Evolutionary conservation across 1,140 invertebrate genomes (phyloP).

Genomic region (Danaus melanippus): DNA sequence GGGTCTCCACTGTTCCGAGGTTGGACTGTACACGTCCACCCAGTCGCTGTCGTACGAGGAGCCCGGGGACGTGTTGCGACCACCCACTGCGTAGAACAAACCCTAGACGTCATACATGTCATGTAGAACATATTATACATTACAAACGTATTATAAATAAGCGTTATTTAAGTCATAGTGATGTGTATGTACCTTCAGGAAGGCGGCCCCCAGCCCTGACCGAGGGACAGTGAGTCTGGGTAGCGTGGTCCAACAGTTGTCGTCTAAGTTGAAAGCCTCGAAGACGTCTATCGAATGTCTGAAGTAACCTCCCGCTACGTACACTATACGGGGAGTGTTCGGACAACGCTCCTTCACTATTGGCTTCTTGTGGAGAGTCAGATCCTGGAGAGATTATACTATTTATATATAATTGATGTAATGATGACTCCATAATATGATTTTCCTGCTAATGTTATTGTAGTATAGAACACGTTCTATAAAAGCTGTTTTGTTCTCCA

Average conservation of each 20-base stretch:
- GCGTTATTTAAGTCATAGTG: slow-evolving; percentile 9
- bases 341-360: slow-evolving; percentile 86
- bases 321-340: slow-evolving; percentile 90
- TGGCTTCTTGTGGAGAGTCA: slow-evolving; percentile 87
- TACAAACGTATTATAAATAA: neutral
- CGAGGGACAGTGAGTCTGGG: slow-evolving; percentile 85
- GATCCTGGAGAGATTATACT: slow-evolving; percentile 68
- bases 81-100: slow-evolving; percentile 91
- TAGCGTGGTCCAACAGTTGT: slow-evolving; percentile 86
- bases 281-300: slow-evolving; percentile 88
- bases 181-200: slow-evolving; percentile 76
- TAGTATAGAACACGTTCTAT: too few relatives aligned
- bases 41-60: slow-evolving; percentile 86
- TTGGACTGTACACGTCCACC: slow-evolving; percentile 86
- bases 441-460: too few relatives aligned
- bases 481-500: too few relatives aligned
- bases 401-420: slow-evolving; percentile 2
- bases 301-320: slow-evolving; percentile 91
- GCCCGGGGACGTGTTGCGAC: slow-evolving; percentile 88
- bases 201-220: slow-evolving; percentile 90
- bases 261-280: slow-evolving; percentile 90
- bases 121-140: neutral
- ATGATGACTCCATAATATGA: neutral
- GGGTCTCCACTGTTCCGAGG: slow-evolving; percentile 82
- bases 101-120: slow-evolving; percentile 66